A percentile compares a stretch with the other conserved stretches of the same genome.
These are phyloP conservation scores for Sinonovacula constricta DNA, from an alignment of 1,140 invertebrate species.

Conservation along the genomic window DNA sequence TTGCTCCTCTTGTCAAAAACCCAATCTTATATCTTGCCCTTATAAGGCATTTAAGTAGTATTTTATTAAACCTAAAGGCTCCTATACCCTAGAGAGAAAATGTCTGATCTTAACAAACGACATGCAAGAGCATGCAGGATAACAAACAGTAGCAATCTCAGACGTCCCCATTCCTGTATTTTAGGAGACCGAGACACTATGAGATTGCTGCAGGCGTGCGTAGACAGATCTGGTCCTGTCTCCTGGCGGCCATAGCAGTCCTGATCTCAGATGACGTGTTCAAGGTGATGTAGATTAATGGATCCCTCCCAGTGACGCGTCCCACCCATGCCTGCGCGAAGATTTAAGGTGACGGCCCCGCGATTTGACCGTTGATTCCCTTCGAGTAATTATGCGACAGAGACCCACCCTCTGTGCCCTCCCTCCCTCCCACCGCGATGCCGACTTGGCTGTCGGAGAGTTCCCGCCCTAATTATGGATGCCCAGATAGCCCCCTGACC, in stretches of 20 bases:
- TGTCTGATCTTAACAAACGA: too few species aligned
- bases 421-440: slow-evolving; percentile 63
- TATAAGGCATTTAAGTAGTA: too few species aligned
- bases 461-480: slow-evolving; percentile 42
- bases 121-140: too few species aligned
- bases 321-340: slow-evolving; percentile 61
- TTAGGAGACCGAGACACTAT: too few species aligned
- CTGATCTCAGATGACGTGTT: background rate
- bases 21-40: too few species aligned
- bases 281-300: slow-evolving; percentile 16
- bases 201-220: background rate
- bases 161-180: too few species aligned
- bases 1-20: too few species aligned
- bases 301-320: slow-evolving; percentile 68
- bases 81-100: too few species aligned
- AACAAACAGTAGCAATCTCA: too few species aligned
- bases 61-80: too few species aligned
- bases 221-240: background rate
- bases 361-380: slow-evolving; percentile 36
- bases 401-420: slow-evolving; percentile 62
- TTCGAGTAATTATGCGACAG: slow-evolving; percentile 57
- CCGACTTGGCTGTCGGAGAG: slow-evolving; percentile 44
- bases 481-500: slow-evolving; percentile 52
- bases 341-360: slow-evolving; percentile 47
- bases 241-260: background rate